Base-by-base conservation (phyloP, 1,140 invertebrate species). In the Lineus longissimus region DNA sequence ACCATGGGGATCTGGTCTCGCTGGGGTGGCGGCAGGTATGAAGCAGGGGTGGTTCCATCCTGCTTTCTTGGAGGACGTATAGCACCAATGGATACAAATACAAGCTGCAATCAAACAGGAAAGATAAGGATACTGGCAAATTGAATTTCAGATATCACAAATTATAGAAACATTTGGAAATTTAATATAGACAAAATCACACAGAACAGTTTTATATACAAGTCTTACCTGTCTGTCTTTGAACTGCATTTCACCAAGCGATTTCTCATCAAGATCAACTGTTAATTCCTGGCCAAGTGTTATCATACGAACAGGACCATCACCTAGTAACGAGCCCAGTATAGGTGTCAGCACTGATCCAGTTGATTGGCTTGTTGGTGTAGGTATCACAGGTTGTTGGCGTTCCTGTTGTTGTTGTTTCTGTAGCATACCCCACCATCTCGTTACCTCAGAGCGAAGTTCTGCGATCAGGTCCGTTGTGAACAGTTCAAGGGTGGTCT, bases 221-320 rank as follows among this genome's bases (percentile, higher is more conserved):
- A 30, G 22, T 40, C 88, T 88, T 61, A 86, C 82, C 77, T 86
- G 85, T 47, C 79, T 74, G 76, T 96, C 93, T 77, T 95, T 96
- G 73, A 96, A 93, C 30, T 92, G 92, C 82, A 95, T 89, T 79
- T 95, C 93, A 19, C 87, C 87, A 0, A 96, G 77, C 0, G 89
- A 91, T 69, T 94, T 91, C 73, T 96, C 93, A 76, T 97, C 94
- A 73, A 91, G 92, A 68, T 97, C 93, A n/a, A 91, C 89, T 0
- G 91, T 92, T 1, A 97, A 81, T 76, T 97, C 94, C 77, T 95
- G 93, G 0, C 94, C 94, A 76, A 94, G 90, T 0, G 92, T 94
- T 54, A 96, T 95, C 84, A 96, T 94, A 51, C 94, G 81, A 29
- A 96, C 88, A 0, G 91, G 91, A 0, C 91, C 91, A 75, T 93